A percentile compares a stretch with the other conserved stretches of the same genome.
These are phyloP conservation scores for Salticus scenicus DNA, from an alignment of 2,888 invertebrate species.

Conservation along the genomic window DNA sequence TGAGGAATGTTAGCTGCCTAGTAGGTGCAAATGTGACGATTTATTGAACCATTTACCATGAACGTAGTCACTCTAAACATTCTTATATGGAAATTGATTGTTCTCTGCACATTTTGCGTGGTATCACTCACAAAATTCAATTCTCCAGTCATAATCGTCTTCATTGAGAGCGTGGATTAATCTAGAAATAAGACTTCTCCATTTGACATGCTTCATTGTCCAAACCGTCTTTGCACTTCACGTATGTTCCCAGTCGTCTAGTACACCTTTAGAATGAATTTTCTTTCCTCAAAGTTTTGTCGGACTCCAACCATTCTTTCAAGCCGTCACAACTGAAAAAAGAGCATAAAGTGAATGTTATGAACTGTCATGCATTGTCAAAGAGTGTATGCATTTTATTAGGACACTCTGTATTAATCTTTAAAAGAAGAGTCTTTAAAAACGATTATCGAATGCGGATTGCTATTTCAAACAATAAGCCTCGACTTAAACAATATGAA, in stretches of 20 bases:
- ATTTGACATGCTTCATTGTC: neutral
- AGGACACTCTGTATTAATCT: too few species aligned
- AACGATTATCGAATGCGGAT: too few species aligned
- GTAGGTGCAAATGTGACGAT: neutral
- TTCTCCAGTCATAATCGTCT: neutral
- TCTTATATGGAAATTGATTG: neutral
- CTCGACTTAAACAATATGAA: too few species aligned
- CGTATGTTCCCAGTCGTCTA: neutral
- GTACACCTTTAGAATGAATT: neutral
- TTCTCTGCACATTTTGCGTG: neutral
- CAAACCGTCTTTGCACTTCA: neutral
- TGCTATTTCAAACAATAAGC: too few species aligned
- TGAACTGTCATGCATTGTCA: too few species aligned
- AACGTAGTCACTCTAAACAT: neutral
- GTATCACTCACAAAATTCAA: slow-evolving; percentile 10
- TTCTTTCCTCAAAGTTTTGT: neutral
- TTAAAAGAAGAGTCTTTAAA: too few species aligned
- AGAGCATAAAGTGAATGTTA: too few species aligned
- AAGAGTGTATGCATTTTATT: too few species aligned
- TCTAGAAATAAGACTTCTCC: neutral
- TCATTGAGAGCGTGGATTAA: neutral
- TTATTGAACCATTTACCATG: neutral
- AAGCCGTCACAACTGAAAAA: too few species aligned
- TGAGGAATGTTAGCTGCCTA: neutral
- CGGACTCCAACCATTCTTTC: neutral